Conservation (phyloP, 2,888 invertebrate genomes). For the Sepiola atlantica region DNA sequence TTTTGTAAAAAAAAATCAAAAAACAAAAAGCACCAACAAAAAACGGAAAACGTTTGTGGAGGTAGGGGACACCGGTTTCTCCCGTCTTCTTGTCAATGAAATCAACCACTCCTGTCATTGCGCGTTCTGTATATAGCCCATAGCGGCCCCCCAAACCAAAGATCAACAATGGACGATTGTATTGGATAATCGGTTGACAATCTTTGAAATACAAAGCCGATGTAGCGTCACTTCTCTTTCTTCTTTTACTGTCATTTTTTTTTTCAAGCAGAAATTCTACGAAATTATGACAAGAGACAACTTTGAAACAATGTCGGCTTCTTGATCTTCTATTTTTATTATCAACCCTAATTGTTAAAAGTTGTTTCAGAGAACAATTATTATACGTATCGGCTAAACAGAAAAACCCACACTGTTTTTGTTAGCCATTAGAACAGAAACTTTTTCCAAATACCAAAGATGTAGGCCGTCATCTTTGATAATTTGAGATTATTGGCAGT, state of each 20-base stretch:
- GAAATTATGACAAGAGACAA: neutral
- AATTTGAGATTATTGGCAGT: neutral
- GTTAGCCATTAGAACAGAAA: neutral
- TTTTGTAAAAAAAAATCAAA: neutral
- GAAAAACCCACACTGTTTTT: neutral
- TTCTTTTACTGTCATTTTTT: neutral
- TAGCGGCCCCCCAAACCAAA: neutral
- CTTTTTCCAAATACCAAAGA: neutral
- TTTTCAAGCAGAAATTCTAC: neutral
- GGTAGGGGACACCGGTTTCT: conserved; percentile 22
- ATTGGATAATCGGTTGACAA: neutral
- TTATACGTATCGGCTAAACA: neutral
- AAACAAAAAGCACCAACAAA: neutral
- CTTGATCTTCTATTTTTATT: neutral
- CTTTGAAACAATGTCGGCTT: neutral
- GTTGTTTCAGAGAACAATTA: neutral
- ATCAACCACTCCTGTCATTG: neutral
- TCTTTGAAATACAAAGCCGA: neutral
- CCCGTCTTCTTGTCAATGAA: conserved; percentile 32
- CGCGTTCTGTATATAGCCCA: neutral
- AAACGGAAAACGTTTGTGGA: neutral
- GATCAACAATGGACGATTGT: neutral
- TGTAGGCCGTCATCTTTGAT: neutral
- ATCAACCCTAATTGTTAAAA: neutral
- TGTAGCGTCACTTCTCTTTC: conserved; percentile 20